phyloP scores from a whole-genome alignment of 1,140 invertebrate genomes.

The Drosophila lowei region DNA sequence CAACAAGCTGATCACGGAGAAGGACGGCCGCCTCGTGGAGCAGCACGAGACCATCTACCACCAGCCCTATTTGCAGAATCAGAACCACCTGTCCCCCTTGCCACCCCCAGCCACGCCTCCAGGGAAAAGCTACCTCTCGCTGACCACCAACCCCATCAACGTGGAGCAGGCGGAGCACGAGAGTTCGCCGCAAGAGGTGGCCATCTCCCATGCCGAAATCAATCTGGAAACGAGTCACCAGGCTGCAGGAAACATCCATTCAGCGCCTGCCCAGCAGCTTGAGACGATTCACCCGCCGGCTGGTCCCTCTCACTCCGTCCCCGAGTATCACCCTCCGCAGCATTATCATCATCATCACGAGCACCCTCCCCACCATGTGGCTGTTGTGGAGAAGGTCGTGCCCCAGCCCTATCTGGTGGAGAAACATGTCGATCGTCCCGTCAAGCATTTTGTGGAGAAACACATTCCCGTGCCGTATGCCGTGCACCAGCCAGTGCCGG shows the following conservation, averaged over 20 bases:
- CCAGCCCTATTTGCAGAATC: constrained; percentile 45
- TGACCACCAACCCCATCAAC: constrained; percentile 68
- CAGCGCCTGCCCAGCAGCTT: background rate
- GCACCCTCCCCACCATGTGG: too few relatives aligned
- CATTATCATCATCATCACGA: constrained; percentile 55
- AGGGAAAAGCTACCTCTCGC: constrained; percentile 45
- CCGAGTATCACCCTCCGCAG: background rate
- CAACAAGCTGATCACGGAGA: constrained; percentile 79
- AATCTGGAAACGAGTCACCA: constrained; percentile 36
- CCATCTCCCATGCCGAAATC: constrained; percentile 39
- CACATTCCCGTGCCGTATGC: constrained; percentile 85
- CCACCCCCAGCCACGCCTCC: background rate
- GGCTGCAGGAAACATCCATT: background rate
- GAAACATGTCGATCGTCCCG: constrained; percentile 81
- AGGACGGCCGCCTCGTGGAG: constrained; percentile 70
- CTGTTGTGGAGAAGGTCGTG: too few relatives aligned
- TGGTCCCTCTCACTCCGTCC: background rate
- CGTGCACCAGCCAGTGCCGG: constrained; percentile 83
- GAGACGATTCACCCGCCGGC: constrained; percentile 1
- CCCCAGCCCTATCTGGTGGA: too few relatives aligned
- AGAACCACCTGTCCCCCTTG: constrained; percentile 13
- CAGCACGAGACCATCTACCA: constrained; percentile 78
- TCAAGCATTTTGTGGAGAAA: constrained; percentile 84
- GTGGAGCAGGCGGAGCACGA: constrained; percentile 65
- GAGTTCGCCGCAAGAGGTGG: constrained; percentile 54